Percentiles rank a stretch among this genome's conserved stretches.
These are phyloP conservation scores for Drosophila cracens DNA, from an alignment of 2,888 invertebrate genomes.

Conservation along the genomic window DNA sequence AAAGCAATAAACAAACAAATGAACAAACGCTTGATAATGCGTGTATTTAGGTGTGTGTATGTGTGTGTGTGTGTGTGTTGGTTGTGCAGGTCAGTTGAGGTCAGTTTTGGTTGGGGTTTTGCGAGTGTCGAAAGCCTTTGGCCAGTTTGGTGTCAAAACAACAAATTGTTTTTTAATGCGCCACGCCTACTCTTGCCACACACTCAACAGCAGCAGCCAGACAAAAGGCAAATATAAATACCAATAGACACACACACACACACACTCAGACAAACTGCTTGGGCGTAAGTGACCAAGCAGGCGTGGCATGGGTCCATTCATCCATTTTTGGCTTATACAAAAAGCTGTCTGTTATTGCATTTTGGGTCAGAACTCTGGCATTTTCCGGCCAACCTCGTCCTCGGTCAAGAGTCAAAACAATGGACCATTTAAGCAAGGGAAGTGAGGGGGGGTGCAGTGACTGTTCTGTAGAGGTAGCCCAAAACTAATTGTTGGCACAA, in stretches of 20 bases:
- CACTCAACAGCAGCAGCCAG: constrained; percentile 25
- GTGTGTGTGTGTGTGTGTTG: constrained; percentile 16
- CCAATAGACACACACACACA: constrained; percentile 24
- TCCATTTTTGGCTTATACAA: constrained; percentile 53
- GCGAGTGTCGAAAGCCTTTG: constrained; percentile 32
- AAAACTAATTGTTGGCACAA: constrained; percentile 59
- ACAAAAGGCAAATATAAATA: constrained; percentile 67
- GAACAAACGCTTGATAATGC: constrained; percentile 20
- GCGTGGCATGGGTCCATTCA: constrained; percentile 28
- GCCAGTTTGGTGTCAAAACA: constrained; percentile 75
- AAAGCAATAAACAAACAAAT: constrained; percentile 72
- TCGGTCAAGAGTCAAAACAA: constrained; percentile 66
- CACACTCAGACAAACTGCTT: constrained; percentile 34
- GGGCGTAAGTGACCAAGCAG: constrained; percentile 9
- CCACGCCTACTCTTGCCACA: constrained; percentile 14
- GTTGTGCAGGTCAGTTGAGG: constrained; percentile 60
- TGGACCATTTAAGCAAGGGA: constrained; percentile 20
- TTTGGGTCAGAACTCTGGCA: constrained; percentile 10
- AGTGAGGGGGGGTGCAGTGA: background rate
- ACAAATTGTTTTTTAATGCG: constrained; percentile 81
- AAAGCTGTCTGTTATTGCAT: constrained; percentile 54
- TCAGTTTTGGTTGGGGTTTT: constrained; percentile 21
- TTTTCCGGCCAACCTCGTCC: constrained; percentile 23
- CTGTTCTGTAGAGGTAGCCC: constrained; percentile 31
- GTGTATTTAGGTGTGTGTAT: constrained; percentile 6